Evolutionary conservation across 2,888 invertebrate species (phyloP), one percentile per base, ranked within the genome.

Genomic region (Melinaea marsaeus): DNA sequence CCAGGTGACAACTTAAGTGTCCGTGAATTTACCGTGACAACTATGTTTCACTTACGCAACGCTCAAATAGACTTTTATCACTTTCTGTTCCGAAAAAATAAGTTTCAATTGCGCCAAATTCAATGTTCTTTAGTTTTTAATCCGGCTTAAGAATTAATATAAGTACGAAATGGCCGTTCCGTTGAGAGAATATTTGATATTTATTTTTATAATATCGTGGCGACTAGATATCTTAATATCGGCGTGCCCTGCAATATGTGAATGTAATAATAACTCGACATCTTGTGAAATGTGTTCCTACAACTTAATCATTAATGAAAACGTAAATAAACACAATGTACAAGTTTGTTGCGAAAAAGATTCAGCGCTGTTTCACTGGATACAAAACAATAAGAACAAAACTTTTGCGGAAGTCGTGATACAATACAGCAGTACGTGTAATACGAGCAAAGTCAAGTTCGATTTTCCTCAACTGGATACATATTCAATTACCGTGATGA

Each of bases 81-180:
- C 75, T 77, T 81, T 42, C 37, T 55, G 35, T 46, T 46, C 34
- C 4, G 57, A 35, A 79, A 75, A 69, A 77, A 75, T 72, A 79
- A 81, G 78, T 78, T 76, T 75, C 73, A 74, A 72, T 73, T 77
- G 73, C 77, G 78, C 75, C 76, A 79, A 79, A 73, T 81, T 68
- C 80, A 79, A 73, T 79, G 79, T 69, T 74, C 83, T 74, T 78
- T 85, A 74, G 80, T 84, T 76, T 83, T 86, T 71, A 88, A 86
- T 78, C 87, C 88, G 66, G 85, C 84, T 69, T 88, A 85, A 82
- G 70, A 72, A 67, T 55, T 67, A 63, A 67, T 67, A 47, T 35
- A 61, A 63, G 62, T 69, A 74, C 79, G 83, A 83, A 74, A 90
- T 90, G 90, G 88, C 87, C 82, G 76, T 78, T 72, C 75, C 77